Conservation (phyloP, 2,113 vertebrate genomes). For the Rhagologus leucostigma region DNA sequence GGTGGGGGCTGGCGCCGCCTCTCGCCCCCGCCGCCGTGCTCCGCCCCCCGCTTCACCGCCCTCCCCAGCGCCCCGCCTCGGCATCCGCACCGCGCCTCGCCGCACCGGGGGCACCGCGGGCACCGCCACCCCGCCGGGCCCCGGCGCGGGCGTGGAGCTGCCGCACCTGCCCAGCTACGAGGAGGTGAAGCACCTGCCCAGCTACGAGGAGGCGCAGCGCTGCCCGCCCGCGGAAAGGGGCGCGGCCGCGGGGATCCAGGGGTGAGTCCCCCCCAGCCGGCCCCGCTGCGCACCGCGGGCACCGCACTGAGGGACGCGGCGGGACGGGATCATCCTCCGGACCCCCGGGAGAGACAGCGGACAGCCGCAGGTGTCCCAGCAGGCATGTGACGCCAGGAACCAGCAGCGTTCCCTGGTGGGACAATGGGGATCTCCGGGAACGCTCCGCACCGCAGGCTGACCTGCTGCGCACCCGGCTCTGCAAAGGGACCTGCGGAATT, state of each 20-base stretch:
- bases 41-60: background rate
- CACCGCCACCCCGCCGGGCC: too few species aligned
- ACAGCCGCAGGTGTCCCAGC: background rate
- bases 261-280: background rate
- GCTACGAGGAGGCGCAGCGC: constrained; percentile 83
- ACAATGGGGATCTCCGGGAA: background rate
- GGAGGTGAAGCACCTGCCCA: constrained; percentile 90
- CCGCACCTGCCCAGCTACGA: constrained; percentile 88
- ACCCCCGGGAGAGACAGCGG: too few species aligned
- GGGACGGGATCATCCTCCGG: background rate
- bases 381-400: background rate
- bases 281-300: background rate
- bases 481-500: rapidly evolving
- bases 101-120: background rate
- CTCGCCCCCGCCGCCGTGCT: constrained; percentile 27
- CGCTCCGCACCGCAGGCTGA: background rate
- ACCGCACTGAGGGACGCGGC: background rate
- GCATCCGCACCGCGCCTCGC: background rate
- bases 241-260: background rate
- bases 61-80: constrained; percentile 30
- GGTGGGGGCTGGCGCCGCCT: constrained; percentile 20
- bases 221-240: background rate
- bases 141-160: background rate
- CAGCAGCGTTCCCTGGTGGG: background rate
- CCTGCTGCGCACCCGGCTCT: rapidly evolving